Conservation (phyloP, 1,140 invertebrate genomes). For the Cyclina sinensis region DNA sequence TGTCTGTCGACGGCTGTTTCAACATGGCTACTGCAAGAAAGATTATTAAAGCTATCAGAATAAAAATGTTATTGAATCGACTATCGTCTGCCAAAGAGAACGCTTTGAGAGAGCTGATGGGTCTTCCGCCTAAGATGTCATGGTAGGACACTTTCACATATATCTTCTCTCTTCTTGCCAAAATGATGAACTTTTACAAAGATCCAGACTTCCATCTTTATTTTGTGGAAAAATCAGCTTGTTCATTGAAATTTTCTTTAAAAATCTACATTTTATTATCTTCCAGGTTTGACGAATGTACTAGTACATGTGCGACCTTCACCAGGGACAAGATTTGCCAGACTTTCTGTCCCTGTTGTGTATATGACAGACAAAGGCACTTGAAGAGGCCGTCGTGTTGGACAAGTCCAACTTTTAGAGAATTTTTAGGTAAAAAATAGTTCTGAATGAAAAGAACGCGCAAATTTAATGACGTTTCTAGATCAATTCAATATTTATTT, state of each 20-base stretch:
- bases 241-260: too few relatives aligned
- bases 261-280: too few relatives aligned
- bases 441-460: too few relatives aligned
- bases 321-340: constrained; percentile 70
- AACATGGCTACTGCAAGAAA: not conserved
- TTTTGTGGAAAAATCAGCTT: too few relatives aligned
- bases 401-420: constrained; percentile 72
- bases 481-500: too few relatives aligned
- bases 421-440: constrained; percentile 74
- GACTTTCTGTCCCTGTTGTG: constrained; percentile 77
- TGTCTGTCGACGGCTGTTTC: not conserved
- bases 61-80: constrained; percentile 72
- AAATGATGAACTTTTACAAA: too few relatives aligned
- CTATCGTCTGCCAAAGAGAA: constrained; percentile 78
- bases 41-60: constrained; percentile 69
- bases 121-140: constrained; percentile 73
- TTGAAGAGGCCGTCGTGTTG: constrained; percentile 29
- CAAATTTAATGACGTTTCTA: too few relatives aligned
- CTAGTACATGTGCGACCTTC: constrained; percentile 40
- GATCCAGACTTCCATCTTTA: too few relatives aligned
- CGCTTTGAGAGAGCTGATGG: constrained; percentile 73
- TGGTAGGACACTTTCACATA: constrained; percentile 67
- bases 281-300: constrained; percentile 73
- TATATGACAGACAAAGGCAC: constrained; percentile 69
- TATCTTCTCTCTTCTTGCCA: not conserved